Base-by-base conservation (phyloP, 2,113 vertebrate genomes). In the Columba janthina region DNA sequence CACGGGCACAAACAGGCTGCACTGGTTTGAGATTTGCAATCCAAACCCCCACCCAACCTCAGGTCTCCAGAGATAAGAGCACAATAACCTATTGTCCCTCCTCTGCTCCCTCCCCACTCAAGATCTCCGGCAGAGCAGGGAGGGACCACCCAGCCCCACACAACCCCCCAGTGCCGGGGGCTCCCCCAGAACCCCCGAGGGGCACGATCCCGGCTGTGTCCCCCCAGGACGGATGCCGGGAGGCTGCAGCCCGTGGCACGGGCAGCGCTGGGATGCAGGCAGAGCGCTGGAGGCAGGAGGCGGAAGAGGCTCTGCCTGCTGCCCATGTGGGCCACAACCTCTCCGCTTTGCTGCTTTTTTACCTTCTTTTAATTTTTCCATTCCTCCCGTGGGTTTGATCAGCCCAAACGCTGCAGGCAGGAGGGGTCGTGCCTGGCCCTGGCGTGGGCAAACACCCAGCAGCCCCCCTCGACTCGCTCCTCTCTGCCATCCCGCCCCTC, bases 21-120 rank as follows among this genome's bases (percentile, higher is more conserved):
- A 24, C 81, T 85, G 95, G 82, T 90, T 93, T 85, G 78, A 31
- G 92, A 38, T 66, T 90, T 61, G 92, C 88, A 82, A 90, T 18
- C 79, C 78, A 40, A 97, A 78, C 94, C 82, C 94, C 93, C 95
- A 91, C 94, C 92, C 95, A 82, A 78, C 32, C 95, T 44, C 92
- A 93, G 88, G 90, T 91, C 95, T 95, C 90, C 90, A 29, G 95
- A 92, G 96, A 94, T 93, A 96, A 95, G 94, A 95, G 95, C 95
- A 96, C 95, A 97, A 97, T 94, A 95, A 96, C 92, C 94, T 88
- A 93, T 97, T 95, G 95, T 95, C 92, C 95, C 88, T 95, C 85
- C 93, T 85, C 65, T 36, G 4, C 51, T 73, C 69, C 79, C 58
- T 73, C 93, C 89, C 80, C 75, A 71, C 67, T 29, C 80, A 18